These are phyloP conservation scores for Sphenopsis melanotis DNA, from an alignment of 2,797 vertebrate genomes.

Conservation along the genomic window DNA sequence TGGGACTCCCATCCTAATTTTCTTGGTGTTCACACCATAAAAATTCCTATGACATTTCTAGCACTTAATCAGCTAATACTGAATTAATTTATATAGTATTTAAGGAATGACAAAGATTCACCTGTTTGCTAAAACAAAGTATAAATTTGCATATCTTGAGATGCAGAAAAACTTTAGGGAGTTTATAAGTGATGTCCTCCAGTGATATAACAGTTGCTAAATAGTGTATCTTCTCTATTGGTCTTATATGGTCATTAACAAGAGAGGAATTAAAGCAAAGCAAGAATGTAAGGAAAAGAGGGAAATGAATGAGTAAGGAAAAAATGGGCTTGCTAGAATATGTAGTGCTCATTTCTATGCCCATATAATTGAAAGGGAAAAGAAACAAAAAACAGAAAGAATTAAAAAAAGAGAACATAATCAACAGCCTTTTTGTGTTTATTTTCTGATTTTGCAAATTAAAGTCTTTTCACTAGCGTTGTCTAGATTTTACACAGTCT, in stretches of 20 bases:
- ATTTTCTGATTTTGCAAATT: background rate
- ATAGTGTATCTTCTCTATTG: background rate
- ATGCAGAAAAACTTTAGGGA: background rate
- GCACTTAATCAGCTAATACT: background rate
- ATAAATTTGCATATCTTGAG: background rate
- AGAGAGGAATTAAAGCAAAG: background rate
- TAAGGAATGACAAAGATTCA: background rate
- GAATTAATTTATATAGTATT: background rate
- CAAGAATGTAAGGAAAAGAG: background rate
- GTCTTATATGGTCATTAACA: background rate
- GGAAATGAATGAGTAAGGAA: background rate
- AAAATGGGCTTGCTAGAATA: background rate
- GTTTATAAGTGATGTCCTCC: background rate
- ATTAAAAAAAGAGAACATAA: accelerated
- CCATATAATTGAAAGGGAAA: background rate
- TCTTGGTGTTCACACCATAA: background rate
- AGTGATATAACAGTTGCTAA: background rate
- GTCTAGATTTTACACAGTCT: background rate
- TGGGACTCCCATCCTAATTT: background rate
- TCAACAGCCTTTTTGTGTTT: background rate
- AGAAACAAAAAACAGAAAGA: background rate
- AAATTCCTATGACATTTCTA: background rate
- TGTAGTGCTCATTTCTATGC: background rate
- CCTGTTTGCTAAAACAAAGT: background rate
- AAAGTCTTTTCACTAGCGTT: background rate